Conservation (phyloP, 2,797 vertebrate species). For the Lemur catta region DNA sequence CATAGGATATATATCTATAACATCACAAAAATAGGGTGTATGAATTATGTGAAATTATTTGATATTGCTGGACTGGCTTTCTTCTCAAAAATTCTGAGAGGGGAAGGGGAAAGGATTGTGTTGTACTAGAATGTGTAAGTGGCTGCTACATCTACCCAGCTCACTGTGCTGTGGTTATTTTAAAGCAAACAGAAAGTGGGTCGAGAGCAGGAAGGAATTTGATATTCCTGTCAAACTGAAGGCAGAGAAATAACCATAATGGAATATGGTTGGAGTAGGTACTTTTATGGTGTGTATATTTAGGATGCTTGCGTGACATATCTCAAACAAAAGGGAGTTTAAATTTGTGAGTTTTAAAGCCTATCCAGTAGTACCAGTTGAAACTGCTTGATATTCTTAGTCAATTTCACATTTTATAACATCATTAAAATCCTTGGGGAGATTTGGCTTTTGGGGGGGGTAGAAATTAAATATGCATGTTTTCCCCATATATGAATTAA, state of each 20-base stretch:
- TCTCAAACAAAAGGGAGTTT: neutral
- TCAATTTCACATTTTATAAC: slow-evolving; percentile 15
- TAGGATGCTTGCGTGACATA: slow-evolving; percentile 7
- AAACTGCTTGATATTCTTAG: neutral
- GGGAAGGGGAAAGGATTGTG: neutral
- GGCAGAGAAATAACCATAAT: neutral
- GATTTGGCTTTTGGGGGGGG: neutral
- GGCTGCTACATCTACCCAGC: neutral
- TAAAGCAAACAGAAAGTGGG: slow-evolving; percentile 26
- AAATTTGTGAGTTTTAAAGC: neutral
- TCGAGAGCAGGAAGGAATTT: neutral
- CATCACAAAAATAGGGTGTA: neutral
- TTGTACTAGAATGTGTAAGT: neutral
- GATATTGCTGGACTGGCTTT: neutral
- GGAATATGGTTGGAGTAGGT: neutral
- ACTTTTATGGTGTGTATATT: slow-evolving; percentile 9
- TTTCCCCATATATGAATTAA: neutral
- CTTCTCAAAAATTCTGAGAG: neutral
- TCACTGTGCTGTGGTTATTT: slow-evolving; percentile 26
- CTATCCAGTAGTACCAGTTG: neutral
- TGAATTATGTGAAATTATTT: slow-evolving; percentile 3
- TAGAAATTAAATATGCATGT: slow-evolving; percentile 11
- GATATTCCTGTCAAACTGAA: slow-evolving; percentile 18
- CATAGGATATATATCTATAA: neutral
- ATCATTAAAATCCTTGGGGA: slow-evolving; percentile 15